Percentiles rank a stretch among this genome's conserved stretches.
These are phyloP conservation scores for Synanthedon vespiformis DNA, from an alignment of 2,888 invertebrate genomes.

Conservation along the genomic window DNA sequence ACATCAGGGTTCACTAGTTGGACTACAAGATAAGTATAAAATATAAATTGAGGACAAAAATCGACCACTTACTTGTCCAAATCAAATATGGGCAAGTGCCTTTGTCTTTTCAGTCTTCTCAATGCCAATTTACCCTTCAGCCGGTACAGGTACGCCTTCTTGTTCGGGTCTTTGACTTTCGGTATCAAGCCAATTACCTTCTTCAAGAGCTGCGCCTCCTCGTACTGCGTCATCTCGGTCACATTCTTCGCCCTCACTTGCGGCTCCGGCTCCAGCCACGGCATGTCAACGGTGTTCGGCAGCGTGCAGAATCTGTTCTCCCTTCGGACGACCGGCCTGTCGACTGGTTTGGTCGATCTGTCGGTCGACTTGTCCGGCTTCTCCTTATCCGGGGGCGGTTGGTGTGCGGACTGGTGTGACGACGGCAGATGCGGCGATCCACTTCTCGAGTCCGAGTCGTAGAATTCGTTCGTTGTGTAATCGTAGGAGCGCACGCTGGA, in stretches of 20 bases:
- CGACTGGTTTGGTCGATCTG: conserved; percentile 19
- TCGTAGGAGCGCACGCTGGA: conserved; percentile 45
- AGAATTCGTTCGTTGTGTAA: conserved; percentile 18
- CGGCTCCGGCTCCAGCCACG: conserved; percentile 37
- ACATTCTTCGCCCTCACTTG: conserved; percentile 17
- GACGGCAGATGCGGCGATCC: conserved; percentile 12
- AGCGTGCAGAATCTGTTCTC: conserved; percentile 43
- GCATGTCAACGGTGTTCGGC: conserved; percentile 38
- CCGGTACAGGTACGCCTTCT: conserved; percentile 31
- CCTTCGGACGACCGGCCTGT: conserved; percentile 22
- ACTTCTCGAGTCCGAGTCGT: conserved; percentile 49
- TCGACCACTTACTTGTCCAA: conserved; percentile 58
- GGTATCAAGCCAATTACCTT: conserved; percentile 43
- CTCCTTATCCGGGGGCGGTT: conserved; percentile 9
- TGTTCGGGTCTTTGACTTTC: conserved; percentile 34
- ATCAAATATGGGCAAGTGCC: conserved; percentile 53
- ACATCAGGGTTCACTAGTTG: too few species aligned
- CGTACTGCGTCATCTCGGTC: conserved; percentile 47
- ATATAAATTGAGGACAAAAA: too few species aligned
- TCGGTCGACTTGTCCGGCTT: conserved; percentile 10
- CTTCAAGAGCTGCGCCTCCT: conserved; percentile 56
- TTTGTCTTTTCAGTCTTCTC: conserved; percentile 50
- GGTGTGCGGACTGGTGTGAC: conserved; percentile 6
- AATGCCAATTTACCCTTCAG: conserved; percentile 46
- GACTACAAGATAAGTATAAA: too few species aligned